Base-by-base conservation (phyloP, 2,113 vertebrate species). In the Perccottus glenii region DNA sequence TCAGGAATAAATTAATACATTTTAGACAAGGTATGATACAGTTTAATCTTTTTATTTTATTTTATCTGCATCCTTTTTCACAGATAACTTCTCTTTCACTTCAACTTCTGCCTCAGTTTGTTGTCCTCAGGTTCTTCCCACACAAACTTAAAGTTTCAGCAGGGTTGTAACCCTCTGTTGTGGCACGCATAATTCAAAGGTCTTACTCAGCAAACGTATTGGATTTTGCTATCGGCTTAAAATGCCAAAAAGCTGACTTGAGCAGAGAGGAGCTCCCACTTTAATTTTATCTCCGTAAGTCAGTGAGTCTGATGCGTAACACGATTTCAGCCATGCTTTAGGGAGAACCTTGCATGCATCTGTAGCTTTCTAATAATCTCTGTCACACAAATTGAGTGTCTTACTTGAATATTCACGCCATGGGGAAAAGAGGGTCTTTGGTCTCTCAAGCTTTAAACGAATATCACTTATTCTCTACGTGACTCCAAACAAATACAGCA, bases 331-430 rank as follows among this genome's bases (percentile, higher is more conserved):
- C 9, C 56, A 62, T 69, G 60, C 77, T 78, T 71, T 40, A 11
- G 77, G 78, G 77, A 81, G 60, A 82, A 48, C 73, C 74, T 27
- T 5, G 47, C 59, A 53, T 62, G 38, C 58, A 59, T 68, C 43
- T 45, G 60, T 49, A 36, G 60, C 64, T 73, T 80, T 85, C 65
- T 65, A 88, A 68, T 83, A 77, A 86, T 63, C 47, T 81, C 35
- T 14, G 38, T 43, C 45, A 65, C 77, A 78, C 64, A 82, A 82
- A 80, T 73, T 75, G 59, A 77, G 70, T 59, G 78, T 73, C 80
- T 73, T 59, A 78, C 84, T 75, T 86, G 46, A 85, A 86, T 87
- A 88, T 83, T 87, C 73, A 75, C 73, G 60, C 43, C 4, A 27
- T 0, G 0, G 58, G 73, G 53, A 77, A 46, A 5, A 1, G 19